These are phyloP conservation scores for Aphodius sticticus DNA, from an alignment of 2,888 invertebrate genomes.

Conservation along the genomic window DNA sequence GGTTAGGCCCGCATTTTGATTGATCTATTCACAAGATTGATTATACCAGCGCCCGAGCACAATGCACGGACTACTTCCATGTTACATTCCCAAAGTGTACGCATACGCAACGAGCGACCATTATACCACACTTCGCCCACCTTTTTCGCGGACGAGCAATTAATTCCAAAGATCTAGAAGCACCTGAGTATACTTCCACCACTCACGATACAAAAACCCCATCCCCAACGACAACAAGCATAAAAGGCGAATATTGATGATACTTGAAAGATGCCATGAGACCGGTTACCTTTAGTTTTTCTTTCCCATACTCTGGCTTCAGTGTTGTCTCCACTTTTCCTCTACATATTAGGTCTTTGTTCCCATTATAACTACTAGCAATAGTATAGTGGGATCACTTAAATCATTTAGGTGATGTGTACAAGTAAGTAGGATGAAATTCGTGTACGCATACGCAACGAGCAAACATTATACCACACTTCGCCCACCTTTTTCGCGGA, in stretches of 20 bases:
- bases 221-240: no score
- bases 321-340: background rate
- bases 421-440: no score
- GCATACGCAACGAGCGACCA: constrained; percentile 26
- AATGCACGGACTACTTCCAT: constrained; percentile 53
- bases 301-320: no score
- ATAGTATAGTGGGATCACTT: no score
- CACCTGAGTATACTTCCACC: constrained; percentile 9
- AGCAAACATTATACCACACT: constrained; percentile 28
- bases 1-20: constrained; percentile 60
- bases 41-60: constrained; percentile 55
- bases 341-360: no score
- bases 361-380: no score
- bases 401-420: no score
- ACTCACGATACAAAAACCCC: no score
- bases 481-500: constrained; percentile 35
- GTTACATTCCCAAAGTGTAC: constrained; percentile 47
- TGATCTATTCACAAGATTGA: constrained; percentile 62
- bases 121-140: constrained; percentile 33
- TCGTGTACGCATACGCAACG: constrained; percentile 38
- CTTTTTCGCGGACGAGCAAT: constrained; percentile 30
- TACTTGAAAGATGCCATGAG: no score
- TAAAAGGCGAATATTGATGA: no score
- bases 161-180: background rate
- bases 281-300: no score